These are phyloP conservation scores for Halichondria panicea DNA, from an alignment of 37 sponge, comb jelly and placozoan species.

Conservation along the genomic window DNA sequence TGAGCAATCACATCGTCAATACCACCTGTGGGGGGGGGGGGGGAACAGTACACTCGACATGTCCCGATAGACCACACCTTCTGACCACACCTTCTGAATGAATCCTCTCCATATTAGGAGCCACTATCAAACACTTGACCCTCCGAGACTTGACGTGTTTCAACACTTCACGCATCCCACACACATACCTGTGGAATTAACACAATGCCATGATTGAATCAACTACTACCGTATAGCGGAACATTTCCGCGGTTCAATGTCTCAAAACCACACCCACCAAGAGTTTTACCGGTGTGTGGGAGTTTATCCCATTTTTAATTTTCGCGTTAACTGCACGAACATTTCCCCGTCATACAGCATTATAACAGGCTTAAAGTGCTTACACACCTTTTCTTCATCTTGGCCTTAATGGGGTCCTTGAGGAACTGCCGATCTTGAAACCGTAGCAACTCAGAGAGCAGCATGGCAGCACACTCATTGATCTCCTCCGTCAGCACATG, in stretches of 20 bases:
- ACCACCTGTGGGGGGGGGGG: constrained; percentile 59
- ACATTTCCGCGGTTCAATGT: no score
- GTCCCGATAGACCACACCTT: background rate
- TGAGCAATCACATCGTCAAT: constrained; percentile 62
- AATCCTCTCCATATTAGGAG: constrained; percentile 90
- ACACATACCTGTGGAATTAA: no score
- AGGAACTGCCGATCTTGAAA: constrained; percentile 82
- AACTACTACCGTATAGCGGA: no score
- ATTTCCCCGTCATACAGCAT: no score
- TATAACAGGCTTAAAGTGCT: no score
- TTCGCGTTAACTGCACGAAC: no score
- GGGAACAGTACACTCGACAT: background rate
- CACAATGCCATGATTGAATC: no score
- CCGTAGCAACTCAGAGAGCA: constrained; percentile 64
- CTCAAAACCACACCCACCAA: no score
- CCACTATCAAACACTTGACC: constrained; percentile 85
- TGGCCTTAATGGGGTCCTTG: constrained; percentile 75
- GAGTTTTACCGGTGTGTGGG: no score
- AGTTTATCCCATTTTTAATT: no score
- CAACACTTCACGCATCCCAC: constrained; percentile 87
- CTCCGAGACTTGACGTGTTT: constrained; percentile 83
- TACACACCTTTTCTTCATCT: no score
- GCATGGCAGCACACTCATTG: constrained; percentile 28
- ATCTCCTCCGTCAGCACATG: constrained; percentile 72
- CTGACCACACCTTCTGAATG: constrained; percentile 74